A percentile compares a stretch with the other conserved stretches of the same genome.
These are phyloP conservation scores for Invenusta paracnida DNA, from an alignment of 2,888 invertebrate species.

Conservation along the genomic window DNA sequence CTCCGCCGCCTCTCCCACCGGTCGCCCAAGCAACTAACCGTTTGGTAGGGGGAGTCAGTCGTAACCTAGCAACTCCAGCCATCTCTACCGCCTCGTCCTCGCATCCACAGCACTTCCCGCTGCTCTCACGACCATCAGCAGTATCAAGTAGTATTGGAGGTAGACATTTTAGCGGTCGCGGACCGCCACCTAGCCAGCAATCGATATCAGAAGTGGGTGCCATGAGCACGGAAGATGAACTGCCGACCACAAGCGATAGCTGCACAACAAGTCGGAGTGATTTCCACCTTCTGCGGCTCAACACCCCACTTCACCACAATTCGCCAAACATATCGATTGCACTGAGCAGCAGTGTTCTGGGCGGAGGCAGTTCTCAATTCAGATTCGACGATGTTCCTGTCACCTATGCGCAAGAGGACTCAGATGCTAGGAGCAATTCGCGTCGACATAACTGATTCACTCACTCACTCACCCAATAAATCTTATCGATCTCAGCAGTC, in stretches of 20 bases:
- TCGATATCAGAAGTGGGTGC: neutral
- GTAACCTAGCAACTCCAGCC: neutral
- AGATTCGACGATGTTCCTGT: neutral
- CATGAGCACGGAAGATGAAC: neutral
- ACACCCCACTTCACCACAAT: neutral
- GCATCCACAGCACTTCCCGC: neutral
- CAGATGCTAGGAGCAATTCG: neutral
- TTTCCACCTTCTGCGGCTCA: neutral
- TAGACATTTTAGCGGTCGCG: neutral
- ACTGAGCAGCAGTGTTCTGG: neutral
- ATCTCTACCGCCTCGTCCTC: neutral
- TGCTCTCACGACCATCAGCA: neutral
- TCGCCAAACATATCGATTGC: neutral
- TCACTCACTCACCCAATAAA: too few relatives aligned
- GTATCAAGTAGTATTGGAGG: too few relatives aligned
- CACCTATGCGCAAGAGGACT: conserved; percentile 4
- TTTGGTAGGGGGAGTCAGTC: too few relatives aligned
- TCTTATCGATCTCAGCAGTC: too few relatives aligned
- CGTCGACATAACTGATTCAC: neutral
- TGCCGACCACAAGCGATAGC: neutral
- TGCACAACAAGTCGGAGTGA: neutral
- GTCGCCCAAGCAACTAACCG: neutral
- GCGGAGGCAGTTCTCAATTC: neutral
- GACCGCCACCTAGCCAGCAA: neutral
- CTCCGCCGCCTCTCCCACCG: neutral